Base-by-base conservation (phyloP, 2,888 invertebrate species). In the Perizoma affinitatum region DNA sequence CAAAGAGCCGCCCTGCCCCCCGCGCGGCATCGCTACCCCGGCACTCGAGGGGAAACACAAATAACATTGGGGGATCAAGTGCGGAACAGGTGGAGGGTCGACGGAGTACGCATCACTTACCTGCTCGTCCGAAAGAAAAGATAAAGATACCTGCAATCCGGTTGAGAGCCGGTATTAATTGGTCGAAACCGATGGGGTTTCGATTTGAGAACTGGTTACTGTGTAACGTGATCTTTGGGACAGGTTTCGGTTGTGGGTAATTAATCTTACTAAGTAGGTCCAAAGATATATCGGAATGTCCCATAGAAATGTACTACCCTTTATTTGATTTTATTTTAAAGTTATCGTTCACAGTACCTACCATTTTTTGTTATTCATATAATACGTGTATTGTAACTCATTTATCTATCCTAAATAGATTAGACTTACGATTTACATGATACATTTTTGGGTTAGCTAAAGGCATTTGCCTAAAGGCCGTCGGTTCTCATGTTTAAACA, bases 111-210 rank as follows among this genome's bases (percentile, higher is more conserved):
- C 82, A 78, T 78, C 81, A 80, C 75, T 78, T 90, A 90, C 91
- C 91, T 90, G 90, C 84, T 76, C 76, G 66, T 54, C 69, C 57
- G 36, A 63, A 66, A 68, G 65, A 64, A 75, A 75, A 73, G 77
- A 76, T 72, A 66, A 66, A 68, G 68, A 71, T 68, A 89, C 88
- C 90, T 88, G 88, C 80, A 78, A 79, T 79, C 79, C 83, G 82
- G 80, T 79, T 76, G 79, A 78, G 75, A 70, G 72, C 73, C 75
- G 69, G 75, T 83, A 83, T 86, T 86, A 84, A 87, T 87, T 85
- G 84, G 82, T 78, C 78, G 82, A 78, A 77, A 81, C 83, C 73
- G 73, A 77, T 68, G 74, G 66, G 75, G 73, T 72, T 55, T 2
- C 33, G 58, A 35, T 38, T 48, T 67, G 71, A 72, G 74, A 72